Percentiles rank a stretch among this genome's conserved stretches.
Conservation (phyloP, 2,888 invertebrate genomes). For the Leptogaster cylindrica region DNA sequence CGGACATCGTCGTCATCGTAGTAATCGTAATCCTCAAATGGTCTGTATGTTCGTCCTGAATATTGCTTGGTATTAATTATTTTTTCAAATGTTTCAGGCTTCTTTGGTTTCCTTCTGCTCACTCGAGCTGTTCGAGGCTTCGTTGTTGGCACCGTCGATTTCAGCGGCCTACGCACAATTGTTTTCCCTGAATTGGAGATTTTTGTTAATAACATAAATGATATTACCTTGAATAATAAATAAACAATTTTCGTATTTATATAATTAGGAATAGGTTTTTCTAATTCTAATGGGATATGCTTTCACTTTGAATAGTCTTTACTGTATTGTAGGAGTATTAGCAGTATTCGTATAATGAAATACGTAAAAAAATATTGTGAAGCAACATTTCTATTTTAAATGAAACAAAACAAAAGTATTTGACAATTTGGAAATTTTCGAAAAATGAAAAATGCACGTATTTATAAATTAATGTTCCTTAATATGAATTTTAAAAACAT, state of each 20-base stretch:
- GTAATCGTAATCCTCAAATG: slow-evolving; percentile 69
- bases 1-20: slow-evolving; percentile 71
- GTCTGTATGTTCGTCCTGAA: slow-evolving; percentile 55
- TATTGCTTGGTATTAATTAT: slow-evolving; percentile 45
- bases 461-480: too few species aligned
- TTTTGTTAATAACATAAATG: slow-evolving; percentile 1
- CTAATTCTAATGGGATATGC: not conserved
- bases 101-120: slow-evolving; percentile 35
- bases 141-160: slow-evolving; percentile 48
- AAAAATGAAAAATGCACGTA: too few species aligned
- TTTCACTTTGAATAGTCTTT: not conserved
- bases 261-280: too few species aligned
- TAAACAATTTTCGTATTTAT: too few species aligned
- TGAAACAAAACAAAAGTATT: too few species aligned
- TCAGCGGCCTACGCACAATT: slow-evolving; percentile 52
- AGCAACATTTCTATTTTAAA: too few species aligned
- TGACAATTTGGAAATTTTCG: too few species aligned
- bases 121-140: slow-evolving; percentile 52
- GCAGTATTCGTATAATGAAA: too few species aligned
- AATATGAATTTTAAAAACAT: not conserved
- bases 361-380: too few species aligned
- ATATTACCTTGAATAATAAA: too few species aligned
- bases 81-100: slow-evolving; percentile 55
- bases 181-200: slow-evolving; percentile 49
- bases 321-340: too few species aligned